Evolutionary conservation across 1,140 invertebrate genomes (phyloP).

Genomic region (Adelges cooleyi): DNA sequence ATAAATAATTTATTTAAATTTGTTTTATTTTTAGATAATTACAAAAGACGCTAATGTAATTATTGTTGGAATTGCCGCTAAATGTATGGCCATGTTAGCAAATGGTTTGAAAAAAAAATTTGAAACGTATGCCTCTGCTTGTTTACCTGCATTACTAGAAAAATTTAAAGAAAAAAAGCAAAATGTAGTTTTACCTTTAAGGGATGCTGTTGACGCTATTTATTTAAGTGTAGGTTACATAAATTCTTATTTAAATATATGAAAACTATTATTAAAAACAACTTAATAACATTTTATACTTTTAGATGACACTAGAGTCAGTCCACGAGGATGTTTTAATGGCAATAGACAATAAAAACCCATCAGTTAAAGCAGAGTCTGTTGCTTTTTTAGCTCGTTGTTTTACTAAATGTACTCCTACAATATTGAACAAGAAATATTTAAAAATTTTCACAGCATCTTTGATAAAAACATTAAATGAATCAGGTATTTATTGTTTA

Average conservation of each 20-base stretch:
- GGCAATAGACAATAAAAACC: conserved; percentile 89
- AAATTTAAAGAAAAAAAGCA: conserved; percentile 98
- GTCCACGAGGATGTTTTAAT: conserved; percentile 75
- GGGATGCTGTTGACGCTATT: conserved; percentile 87
- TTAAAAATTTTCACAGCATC: conserved; percentile 72
- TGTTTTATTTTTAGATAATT: conserved; percentile 48
- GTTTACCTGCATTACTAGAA: conserved; percentile 70
- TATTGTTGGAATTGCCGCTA: conserved; percentile 74
- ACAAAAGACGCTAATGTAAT: conserved; percentile 93
- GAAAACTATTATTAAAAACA: background rate
- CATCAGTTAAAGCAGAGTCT: conserved; percentile 84
- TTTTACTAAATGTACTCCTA: conserved; percentile 65
- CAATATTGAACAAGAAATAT: conserved; percentile 80
- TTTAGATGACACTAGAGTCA: conserved; percentile 69
- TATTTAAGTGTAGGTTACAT: conserved; percentile 56
- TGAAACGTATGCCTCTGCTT: conserved; percentile 64
- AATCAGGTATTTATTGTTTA: conserved; percentile 47
- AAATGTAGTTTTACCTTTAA: conserved; percentile 69
- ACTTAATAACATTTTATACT: conserved; percentile 30
- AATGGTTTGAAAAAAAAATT: conserved; percentile 81
- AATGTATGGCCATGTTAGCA: conserved; percentile 73
- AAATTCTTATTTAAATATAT: too few species aligned
- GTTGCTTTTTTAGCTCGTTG: conserved; percentile 74
- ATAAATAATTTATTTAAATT: background rate
- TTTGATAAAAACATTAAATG: conserved; percentile 75